Base-by-base conservation (phyloP, 2,888 invertebrate genomes). In the Aromia moschata region DNA sequence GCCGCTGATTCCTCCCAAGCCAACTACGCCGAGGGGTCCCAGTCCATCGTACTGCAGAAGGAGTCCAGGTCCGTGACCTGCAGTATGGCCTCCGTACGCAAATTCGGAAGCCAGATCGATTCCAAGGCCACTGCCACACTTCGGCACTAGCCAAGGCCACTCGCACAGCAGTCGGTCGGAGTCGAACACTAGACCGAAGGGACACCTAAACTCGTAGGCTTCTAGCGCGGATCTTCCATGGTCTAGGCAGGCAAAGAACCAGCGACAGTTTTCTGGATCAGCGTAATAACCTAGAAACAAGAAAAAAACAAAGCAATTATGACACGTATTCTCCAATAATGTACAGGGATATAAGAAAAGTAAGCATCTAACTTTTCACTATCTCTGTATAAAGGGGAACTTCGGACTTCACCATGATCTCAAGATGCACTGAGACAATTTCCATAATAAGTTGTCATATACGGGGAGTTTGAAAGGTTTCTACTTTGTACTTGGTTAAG, bases 191-290 rank as follows among this genome's bases (percentile, higher is more conserved):
- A 92, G 83, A 0, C 91, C 91, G 76, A 89, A 92, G 0, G 92
- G 92, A 74, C 92, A 92, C 46, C 90, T 86, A 82, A 92, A 92
- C 81, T 92, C 92, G 79, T 91, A 92, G 0, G 91, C 89, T 0
- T 87, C 85, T 62, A 86, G 76, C 0, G 84, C 82, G 0, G 85
- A 81, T 71, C 83, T 84, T 70, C 89, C 89, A 74, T 90, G 87
- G 77, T 91, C 90, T 56, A 89, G 81, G 73, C 92, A 92, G 16
- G 92, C 91, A 79, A 91, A 92, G 85, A 92, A 92, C 90, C 91
- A 92, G 56, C 91, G 86, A 67, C 92, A 92, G 80, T 92, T 91
- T 76, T 90, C 89, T 0, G 91, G 91, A 77, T 92, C 92, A 0
- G 89, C 90, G 74, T 89, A 92, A 77, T 90, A 92, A 58, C 92